Evolutionary conservation across 2,797 vertebrate species (phyloP), one percentile per base, ranked within the genome.

Genomic region (Phoeniculus purpureus): DNA sequence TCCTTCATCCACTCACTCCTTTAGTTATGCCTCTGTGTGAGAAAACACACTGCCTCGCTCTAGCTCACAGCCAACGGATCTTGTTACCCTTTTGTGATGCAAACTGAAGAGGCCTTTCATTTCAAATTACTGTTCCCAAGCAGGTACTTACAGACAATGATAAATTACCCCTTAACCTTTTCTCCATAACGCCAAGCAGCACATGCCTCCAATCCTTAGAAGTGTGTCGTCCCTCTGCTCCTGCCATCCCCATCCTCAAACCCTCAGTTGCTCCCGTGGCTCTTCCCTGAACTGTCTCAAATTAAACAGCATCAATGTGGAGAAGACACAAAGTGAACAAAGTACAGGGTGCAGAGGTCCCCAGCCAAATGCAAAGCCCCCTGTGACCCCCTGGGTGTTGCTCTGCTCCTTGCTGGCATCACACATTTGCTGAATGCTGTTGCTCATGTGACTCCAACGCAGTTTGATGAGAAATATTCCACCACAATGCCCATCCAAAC

Each of bases 151-250:
- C 13, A 72, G 74, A 73, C 75, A 73, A 10, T 67, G 88, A 74
- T 5, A 71, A 93, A 88, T 80, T 32, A 45, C 48, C 90, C 90
- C 81, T 40, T 88, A 89, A 81, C 94, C 88, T 76, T 60, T 72
- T 58, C 60, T 67, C 27, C 0, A 0, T 47, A 64, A 3, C 82
- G 52, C 29, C 52, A 29, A 61, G 52, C 73, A 85, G 54, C n/a
- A 14, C 13, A n/a, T 29, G 29, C 58, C 52, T 81, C 54, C 81
- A 50, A 9, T 70, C 65, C 65, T 18, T 18, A 15, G 43, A 7
- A 1, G 2, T 37, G 26, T 19, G 22, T 55, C 48, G 75, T 81
- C 27, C 77, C 59, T 12, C 48, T 58, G 60, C 26, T 73, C 50
- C 85, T 68, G 52, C 37, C n/a, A 5, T 9, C 21, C 50, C 11